Evolutionary conservation across 2,113 vertebrate genomes (phyloP).

Genomic region (Raja brachyura): DNA sequence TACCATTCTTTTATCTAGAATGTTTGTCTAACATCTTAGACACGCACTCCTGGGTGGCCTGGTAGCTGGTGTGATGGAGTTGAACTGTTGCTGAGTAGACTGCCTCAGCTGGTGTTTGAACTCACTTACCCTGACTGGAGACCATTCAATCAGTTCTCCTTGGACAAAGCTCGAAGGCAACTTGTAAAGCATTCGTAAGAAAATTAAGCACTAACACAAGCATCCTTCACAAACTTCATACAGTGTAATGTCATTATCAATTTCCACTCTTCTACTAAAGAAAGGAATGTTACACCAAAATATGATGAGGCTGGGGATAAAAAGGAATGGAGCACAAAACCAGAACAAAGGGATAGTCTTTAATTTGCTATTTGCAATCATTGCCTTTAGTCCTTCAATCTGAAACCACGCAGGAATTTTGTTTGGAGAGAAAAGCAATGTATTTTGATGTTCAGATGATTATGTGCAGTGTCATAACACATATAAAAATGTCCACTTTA

Average conservation of each 20-base stretch:
- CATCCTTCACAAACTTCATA: neutral
- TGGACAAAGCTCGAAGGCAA: neutral
- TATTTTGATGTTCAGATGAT: neutral
- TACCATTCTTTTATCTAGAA: neutral
- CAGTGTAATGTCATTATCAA: neutral
- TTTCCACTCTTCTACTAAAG: neutral
- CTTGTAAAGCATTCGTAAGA: neutral
- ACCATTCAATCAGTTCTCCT: neutral
- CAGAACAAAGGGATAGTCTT: no score
- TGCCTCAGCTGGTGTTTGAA: slow-evolving; percentile 28
- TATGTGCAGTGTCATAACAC: neutral
- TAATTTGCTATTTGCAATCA: neutral
- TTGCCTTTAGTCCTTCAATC: neutral
- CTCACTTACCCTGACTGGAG: slow-evolving; percentile 29
- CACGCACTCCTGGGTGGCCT: slow-evolving; percentile 25
- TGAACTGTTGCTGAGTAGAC: neutral
- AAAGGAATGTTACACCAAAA: neutral
- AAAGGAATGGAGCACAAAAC: neutral
- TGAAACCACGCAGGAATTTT: neutral
- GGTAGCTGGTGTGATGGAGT: neutral
- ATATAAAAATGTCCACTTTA: neutral
- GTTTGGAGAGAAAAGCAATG: neutral
- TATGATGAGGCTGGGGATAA: neutral
- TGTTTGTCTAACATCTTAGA: slow-evolving; percentile 17
- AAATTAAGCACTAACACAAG: neutral